phyloP scores from a whole-genome alignment of 1,140 invertebrate species.

The Drosophila takahashii region DNA sequence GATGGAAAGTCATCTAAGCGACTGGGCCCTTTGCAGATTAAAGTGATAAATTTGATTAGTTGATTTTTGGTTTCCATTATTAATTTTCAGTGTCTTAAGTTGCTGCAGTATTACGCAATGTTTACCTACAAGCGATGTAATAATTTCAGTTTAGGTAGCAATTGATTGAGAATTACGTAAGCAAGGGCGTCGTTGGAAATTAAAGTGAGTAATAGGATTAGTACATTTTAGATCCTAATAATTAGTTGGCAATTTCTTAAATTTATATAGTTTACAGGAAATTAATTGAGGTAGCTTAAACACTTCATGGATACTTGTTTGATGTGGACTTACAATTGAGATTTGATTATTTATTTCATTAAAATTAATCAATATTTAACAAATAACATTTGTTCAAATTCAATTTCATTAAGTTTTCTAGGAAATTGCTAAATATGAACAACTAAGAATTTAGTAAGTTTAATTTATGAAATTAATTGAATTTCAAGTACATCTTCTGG shows the following conservation, averaged over 20 bases:
- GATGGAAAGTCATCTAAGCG: conserved; percentile 5
- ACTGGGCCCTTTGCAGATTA: conserved; percentile 3
- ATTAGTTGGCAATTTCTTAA: too few species aligned
- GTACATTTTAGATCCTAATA: too few species aligned
- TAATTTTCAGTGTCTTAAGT: conserved; percentile 1
- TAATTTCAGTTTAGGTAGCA: background rate
- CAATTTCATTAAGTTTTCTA: too few species aligned
- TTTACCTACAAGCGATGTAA: background rate
- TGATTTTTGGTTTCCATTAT: conserved; percentile 4
- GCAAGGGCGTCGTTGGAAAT: background rate
- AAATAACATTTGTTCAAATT: too few species aligned
- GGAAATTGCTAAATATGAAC: too few species aligned
- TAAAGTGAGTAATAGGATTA: background rate
- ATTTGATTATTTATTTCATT: background rate
- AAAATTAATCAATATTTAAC: too few species aligned
- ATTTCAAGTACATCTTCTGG: background rate
- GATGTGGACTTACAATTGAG: background rate
- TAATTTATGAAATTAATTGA: too few species aligned
- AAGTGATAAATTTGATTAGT: conserved; percentile 28
- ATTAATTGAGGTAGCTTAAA: background rate
- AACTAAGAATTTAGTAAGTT: too few species aligned
- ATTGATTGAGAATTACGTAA: background rate
- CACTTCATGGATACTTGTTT: background rate
- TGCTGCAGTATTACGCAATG: background rate
- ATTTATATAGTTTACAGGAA: too few species aligned